Evolutionary conservation across 2,797 vertebrate species (phyloP), one percentile per base, ranked within the genome.

Genomic region (Setipinna tenuifilis): DNA sequence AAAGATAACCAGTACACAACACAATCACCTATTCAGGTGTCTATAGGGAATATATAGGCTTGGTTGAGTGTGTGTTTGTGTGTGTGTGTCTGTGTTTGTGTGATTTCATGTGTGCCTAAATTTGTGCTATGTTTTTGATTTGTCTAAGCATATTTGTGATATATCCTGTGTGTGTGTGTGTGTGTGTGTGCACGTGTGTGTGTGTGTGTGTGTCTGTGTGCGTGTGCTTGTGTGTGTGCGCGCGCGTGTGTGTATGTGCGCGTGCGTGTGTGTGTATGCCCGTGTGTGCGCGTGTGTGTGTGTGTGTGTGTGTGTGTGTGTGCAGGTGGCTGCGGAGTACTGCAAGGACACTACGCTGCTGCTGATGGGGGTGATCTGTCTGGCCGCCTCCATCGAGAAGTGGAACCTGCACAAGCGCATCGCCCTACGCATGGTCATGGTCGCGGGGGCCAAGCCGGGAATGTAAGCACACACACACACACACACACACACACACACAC

Each of bases 351-450:
- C 98, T 54, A 99, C 98, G 0, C 92, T 99, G 88, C 96, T 99
- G 90, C 95, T 99, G 85, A 97, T 98, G 94, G 98, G 98, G 0
- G 98, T 99, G 89, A 99, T 99, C 92, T 99, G 98, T 59, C 93
- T 99, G 92, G 98, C 98, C 0, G 97, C 98, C 1, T 98, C 98
- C 0, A 98, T 99, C 84, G 98, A 99, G 91, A 99, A 99, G 88
- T 99, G 98, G 98, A 98, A 98, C 88, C 95, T 99, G 19, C 98
- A 99, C 92, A 99, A 98, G 87, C 95, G 98, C 86, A 97, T 99
- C 0, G 98, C 98, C 9, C 94, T 99, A 85, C 96, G 98, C 59
- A 99, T 99, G 98, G 98, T 99, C 91, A 96, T 99, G 96, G 95
- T 99, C 59, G 97, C 98, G 0, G 98, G 98, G 82, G 98, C 98